Conservation (phyloP, 2,888 invertebrate species). For the Hymenopus coronatus region DNA sequence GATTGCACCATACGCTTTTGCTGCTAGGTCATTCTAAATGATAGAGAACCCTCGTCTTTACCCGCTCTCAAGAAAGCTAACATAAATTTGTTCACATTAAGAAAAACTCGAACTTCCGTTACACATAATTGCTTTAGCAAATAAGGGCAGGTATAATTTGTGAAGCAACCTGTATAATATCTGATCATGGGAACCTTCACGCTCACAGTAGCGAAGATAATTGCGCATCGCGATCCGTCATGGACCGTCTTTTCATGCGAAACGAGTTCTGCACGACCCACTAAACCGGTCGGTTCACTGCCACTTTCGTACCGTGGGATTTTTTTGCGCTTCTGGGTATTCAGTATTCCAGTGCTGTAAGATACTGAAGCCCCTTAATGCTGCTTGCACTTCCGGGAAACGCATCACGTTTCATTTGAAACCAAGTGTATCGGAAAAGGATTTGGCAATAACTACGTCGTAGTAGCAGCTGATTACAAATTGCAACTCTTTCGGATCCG, state of each 20-base stretch:
- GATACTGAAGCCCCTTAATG: background rate
- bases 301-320: background rate
- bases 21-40: no score
- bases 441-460: no score
- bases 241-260: background rate
- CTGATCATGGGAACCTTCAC: background rate
- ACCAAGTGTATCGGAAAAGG: no score
- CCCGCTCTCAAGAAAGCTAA: no score
- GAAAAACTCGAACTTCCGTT: no score
- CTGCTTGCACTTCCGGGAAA: background rate
- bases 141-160: background rate
- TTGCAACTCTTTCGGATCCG: no score
- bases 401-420: background rate
- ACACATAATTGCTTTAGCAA: no score
- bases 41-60: no score
- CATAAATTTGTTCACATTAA: no score
- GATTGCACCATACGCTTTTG: no score
- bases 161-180: background rate
- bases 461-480: no score
- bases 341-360: background rate
- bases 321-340: background rate
- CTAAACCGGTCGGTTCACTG: background rate
- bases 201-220: background rate
- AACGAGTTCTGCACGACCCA: background rate
- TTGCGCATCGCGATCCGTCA: background rate